Conservation (phyloP, 1,140 invertebrate genomes). For the Papilio polyxenes region DNA sequence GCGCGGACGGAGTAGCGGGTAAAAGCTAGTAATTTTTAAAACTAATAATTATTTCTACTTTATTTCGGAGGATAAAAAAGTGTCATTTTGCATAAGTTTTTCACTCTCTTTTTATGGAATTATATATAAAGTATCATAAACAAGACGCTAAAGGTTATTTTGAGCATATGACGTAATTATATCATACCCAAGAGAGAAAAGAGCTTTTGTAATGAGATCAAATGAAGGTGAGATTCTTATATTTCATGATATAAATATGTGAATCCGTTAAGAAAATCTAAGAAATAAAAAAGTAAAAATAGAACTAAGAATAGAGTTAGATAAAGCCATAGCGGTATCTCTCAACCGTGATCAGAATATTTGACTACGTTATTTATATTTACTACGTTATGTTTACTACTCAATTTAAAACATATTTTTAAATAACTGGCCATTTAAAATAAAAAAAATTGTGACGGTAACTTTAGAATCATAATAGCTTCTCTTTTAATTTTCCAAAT, state of each 20-base stretch:
- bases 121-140: neutral
- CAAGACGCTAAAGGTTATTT: neutral
- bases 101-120: neutral
- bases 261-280: neutral
- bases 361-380: too few species aligned
- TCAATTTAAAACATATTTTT: too few species aligned
- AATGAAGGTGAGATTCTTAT: neutral
- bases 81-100: neutral
- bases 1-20: too few species aligned
- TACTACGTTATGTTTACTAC: too few species aligned
- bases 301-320: too few species aligned
- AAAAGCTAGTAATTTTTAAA: too few species aligned
- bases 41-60: too few species aligned
- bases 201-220: constrained; percentile 4
- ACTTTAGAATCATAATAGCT: neutral
- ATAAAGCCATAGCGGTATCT: neutral
- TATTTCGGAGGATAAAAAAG: too few species aligned
- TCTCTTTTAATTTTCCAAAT: constrained; percentile 20
- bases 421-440: neutral
- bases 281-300: neutral
- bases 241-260: neutral
- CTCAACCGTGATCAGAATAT: neutral
- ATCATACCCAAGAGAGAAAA: neutral
- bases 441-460: neutral
- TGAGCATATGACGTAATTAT: neutral